A percentile compares a stretch with the other conserved stretches of the same genome.
phyloP scores from a whole-genome alignment of 2,797 vertebrate species.

The Selene dorsalis region DNA sequence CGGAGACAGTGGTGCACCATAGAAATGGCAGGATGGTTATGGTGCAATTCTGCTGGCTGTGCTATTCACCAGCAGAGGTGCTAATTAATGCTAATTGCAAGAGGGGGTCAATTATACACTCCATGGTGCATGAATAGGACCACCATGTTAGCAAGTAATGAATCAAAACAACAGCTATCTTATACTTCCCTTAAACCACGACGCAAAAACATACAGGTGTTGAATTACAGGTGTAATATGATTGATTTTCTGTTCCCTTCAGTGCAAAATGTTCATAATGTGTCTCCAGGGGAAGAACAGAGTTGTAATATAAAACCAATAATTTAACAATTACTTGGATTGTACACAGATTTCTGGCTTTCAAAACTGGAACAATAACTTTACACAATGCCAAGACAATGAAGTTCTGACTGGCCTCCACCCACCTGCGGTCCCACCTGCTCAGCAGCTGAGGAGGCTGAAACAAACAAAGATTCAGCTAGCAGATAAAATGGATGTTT shows the following conservation, averaged over 20 bases:
- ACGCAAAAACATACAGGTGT: slow-evolving; percentile 20
- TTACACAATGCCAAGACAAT: background rate
- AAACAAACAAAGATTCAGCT: background rate
- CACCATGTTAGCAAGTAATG: slow-evolving; percentile 58
- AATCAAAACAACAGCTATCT: slow-evolving; percentile 67
- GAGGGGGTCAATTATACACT: slow-evolving; percentile 77
- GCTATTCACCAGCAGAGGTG: slow-evolving; percentile 75
- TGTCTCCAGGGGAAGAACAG: background rate
- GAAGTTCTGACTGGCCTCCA: background rate
- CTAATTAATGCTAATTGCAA: slow-evolving; percentile 81
- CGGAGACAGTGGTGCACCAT: slow-evolving; percentile 49
- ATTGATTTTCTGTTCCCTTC: slow-evolving; percentile 21
- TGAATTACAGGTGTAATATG: slow-evolving; percentile 50
- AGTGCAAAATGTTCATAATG: slow-evolving; percentile 25
- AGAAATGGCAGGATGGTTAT: slow-evolving; percentile 61
- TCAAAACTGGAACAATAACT: slow-evolving; percentile 28
- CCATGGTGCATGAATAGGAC: slow-evolving; percentile 71
- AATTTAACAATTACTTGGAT: slow-evolving; percentile 26
- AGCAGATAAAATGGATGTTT: background rate
- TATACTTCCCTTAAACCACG: slow-evolving; percentile 26
- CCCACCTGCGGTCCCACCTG: background rate
- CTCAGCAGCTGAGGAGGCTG: slow-evolving; percentile 3
- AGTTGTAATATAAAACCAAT: slow-evolving; percentile 25
- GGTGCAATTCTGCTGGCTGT: slow-evolving; percentile 67
- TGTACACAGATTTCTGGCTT: slow-evolving; percentile 27